Conservation (phyloP, 2,113 vertebrate species). For the Dermatemys mawii region DNA sequence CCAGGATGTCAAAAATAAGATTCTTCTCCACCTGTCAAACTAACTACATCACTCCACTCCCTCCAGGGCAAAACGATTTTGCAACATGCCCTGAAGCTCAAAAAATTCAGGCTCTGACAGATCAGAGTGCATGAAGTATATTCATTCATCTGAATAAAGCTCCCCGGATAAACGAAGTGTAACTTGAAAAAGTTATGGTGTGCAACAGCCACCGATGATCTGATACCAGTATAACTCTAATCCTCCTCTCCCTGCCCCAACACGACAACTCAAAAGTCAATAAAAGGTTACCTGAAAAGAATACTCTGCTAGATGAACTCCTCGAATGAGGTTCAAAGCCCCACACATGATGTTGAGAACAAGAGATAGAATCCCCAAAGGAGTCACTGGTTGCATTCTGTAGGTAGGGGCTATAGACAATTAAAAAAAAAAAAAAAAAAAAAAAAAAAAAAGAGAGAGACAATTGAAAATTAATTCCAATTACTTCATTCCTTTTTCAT, state of each 20-base stretch:
- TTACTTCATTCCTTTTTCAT: background rate
- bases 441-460: accelerated
- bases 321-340: constrained; percentile 93
- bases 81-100: accelerated
- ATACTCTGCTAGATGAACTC: constrained; percentile 92
- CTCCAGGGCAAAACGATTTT: background rate
- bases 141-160: background rate
- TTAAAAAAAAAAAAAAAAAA: accelerated
- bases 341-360: constrained; percentile 97
- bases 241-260: background rate
- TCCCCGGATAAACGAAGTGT: background rate
- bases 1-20: background rate
- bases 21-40: background rate
- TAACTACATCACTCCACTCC: background rate
- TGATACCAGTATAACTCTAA: background rate
- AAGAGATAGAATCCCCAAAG: constrained; percentile 90
- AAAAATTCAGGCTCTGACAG: background rate
- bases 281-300: constrained; percentile 87
- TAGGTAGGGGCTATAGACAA: constrained; percentile 78
- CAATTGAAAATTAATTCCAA: background rate
- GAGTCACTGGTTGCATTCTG: constrained; percentile 88
- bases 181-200: background rate
- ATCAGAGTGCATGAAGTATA: background rate
- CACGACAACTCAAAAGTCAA: too few species aligned
- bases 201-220: background rate